Evolutionary conservation across 2,797 vertebrate genomes (phyloP).

Genomic region (Platalea minor): DNA sequence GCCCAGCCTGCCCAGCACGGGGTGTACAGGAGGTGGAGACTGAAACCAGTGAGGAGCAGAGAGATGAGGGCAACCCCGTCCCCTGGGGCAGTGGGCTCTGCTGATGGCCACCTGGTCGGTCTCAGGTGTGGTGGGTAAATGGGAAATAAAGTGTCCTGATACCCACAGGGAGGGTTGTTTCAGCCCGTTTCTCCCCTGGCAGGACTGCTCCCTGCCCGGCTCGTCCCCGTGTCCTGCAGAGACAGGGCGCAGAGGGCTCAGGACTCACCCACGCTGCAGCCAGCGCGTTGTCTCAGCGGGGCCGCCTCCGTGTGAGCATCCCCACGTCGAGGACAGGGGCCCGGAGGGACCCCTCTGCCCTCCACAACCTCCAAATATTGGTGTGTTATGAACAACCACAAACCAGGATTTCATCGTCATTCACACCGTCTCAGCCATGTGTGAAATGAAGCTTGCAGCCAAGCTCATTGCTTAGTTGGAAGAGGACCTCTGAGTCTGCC

Average conservation of each 20-base stretch:
- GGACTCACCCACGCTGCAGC: not conserved
- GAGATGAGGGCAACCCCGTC: rapidly evolving
- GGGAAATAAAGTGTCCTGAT: not conserved
- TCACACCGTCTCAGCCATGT: rapidly evolving
- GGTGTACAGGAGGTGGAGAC: no score
- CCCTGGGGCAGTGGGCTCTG: not conserved
- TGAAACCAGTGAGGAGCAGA: not conserved
- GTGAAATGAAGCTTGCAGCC: not conserved
- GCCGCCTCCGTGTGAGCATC: not conserved
- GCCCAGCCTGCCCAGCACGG: not conserved
- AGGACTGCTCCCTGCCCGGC: not conserved
- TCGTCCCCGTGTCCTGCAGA: rapidly evolving
- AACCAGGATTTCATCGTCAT: not conserved
- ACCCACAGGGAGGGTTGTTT: not conserved
- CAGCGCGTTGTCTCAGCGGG: rapidly evolving
- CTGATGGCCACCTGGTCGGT: not conserved
- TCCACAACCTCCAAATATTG: not conserved
- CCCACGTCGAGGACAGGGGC: rapidly evolving
- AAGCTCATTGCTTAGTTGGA: not conserved
- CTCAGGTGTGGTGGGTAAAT: not conserved
- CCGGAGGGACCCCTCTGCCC: not conserved
- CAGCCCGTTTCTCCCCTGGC: rapidly evolving
- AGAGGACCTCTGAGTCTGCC: not conserved
- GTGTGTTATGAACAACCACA: not conserved
- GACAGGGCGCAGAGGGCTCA: not conserved